phyloP scores from a whole-genome alignment of 2,888 invertebrate genomes.

The Punctoribates punctum region DNA sequence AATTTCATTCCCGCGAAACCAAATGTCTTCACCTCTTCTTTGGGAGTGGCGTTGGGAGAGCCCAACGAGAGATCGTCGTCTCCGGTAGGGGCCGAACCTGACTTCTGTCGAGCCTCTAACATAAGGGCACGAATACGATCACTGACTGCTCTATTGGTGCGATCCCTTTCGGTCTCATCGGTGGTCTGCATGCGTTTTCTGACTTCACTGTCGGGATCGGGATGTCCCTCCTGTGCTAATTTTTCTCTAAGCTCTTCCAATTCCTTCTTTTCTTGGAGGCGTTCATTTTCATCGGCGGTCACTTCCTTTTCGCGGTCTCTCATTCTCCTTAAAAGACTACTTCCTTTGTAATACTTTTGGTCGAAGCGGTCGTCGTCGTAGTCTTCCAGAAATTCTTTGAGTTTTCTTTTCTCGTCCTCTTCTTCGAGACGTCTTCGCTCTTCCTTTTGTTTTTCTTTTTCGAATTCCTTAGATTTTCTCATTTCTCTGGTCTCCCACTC shows the following conservation, averaged over 20 bases:
- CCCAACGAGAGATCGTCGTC: slow-evolving; percentile 25
- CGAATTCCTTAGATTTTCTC: slow-evolving; percentile 83
- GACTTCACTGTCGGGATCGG: slow-evolving; percentile 56
- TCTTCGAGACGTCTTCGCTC: slow-evolving; percentile 78
- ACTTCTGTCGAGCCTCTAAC: slow-evolving; percentile 39
- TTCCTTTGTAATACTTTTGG: slow-evolving; percentile 60
- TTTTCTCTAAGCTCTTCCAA: slow-evolving; percentile 75
- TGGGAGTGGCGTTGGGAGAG: slow-evolving; percentile 27
- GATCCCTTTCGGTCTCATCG: slow-evolving; percentile 28
- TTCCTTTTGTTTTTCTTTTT: slow-evolving; percentile 79
- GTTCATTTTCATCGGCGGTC: slow-evolving; percentile 82
- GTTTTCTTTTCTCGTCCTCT: slow-evolving; percentile 80
- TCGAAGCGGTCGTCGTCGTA: slow-evolving; percentile 93
- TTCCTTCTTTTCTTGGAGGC: slow-evolving; percentile 82
- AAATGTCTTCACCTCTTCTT: slow-evolving; percentile 43
- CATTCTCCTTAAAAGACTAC: slow-evolving; percentile 82
- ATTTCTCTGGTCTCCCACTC: slow-evolving; percentile 86
- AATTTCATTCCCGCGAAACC: slow-evolving; percentile 43
- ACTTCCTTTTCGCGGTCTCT: slow-evolving; percentile 90
- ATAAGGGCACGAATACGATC: slow-evolving; percentile 39
- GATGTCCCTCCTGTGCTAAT: slow-evolving; percentile 60
- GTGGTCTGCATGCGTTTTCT: slow-evolving; percentile 42
- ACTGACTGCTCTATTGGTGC: slow-evolving; percentile 36
- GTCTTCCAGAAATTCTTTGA: slow-evolving; percentile 97
- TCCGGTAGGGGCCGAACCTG: background rate